phyloP scores from a whole-genome alignment of 2,797 vertebrate species.

The Sebastes aleutianus region DNA sequence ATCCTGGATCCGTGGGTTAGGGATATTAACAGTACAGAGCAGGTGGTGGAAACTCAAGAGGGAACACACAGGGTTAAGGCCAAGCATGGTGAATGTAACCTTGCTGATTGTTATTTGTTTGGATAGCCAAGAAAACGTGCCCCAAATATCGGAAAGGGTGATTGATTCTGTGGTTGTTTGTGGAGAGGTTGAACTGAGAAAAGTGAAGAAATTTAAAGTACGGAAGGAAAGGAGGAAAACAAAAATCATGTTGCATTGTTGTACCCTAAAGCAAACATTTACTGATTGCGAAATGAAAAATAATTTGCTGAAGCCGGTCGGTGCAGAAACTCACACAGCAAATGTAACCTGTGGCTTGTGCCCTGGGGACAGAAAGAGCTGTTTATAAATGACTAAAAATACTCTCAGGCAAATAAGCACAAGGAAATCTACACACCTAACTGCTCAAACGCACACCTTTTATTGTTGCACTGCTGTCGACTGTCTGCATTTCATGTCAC shows the following conservation, averaged over 20 bases:
- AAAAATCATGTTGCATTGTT: not conserved
- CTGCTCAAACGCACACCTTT: not conserved
- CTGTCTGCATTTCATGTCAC: conserved; percentile 12
- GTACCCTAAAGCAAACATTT: conserved; percentile 9
- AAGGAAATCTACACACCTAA: conserved; percentile 2
- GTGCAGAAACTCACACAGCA: conserved; percentile 15
- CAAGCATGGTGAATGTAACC: conserved; percentile 5
- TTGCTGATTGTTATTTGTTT: conserved; percentile 20
- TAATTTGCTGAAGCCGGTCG: conserved; percentile 2
- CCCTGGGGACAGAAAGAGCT: not conserved
- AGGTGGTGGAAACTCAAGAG: conserved; percentile 37
- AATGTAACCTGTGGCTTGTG: conserved; percentile 22
- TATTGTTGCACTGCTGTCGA: not conserved
- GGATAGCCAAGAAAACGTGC: not conserved
- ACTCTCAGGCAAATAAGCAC: conserved; percentile 1
- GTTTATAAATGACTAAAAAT: conserved; percentile 24
- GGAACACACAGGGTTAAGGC: conserved; percentile 8
- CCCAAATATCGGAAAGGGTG: not conserved
- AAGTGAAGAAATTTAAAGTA: not conserved
- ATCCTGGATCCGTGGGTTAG: conserved; percentile 64
- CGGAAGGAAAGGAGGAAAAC: not conserved
- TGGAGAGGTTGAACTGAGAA: not conserved
- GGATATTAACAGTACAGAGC: conserved; percentile 57
- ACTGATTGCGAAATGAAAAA: conserved; percentile 12
- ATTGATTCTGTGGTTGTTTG: conserved; percentile 11